Percentiles rank a stretch among this genome's conserved stretches.
Evolutionary conservation across 2,888 invertebrate genomes (phyloP).

Genomic region (Drosophila multiciliata): DNA sequence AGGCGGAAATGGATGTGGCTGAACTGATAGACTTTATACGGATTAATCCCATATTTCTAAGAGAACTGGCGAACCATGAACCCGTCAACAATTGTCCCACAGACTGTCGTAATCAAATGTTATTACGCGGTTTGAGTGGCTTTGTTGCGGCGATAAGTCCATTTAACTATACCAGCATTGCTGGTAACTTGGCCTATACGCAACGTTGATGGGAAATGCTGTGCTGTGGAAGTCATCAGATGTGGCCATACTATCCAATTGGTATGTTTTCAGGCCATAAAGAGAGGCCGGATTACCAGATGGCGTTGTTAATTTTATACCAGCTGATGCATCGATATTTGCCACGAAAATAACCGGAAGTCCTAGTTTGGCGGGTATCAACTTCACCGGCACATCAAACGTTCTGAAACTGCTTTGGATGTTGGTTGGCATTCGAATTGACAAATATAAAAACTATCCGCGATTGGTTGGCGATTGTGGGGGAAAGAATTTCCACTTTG

Average conservation of each 20-base stretch:
- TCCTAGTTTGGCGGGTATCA: constrained; percentile 94
- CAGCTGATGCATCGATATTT: constrained; percentile 96
- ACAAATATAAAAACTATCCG: constrained; percentile 93
- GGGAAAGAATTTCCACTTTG: constrained; percentile 99
- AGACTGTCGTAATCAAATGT: constrained; percentile 91
- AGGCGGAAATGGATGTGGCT: constrained; percentile 98
- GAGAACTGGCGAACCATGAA: constrained; percentile 93
- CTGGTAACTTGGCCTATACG: constrained; percentile 96
- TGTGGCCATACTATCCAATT: constrained; percentile 97
- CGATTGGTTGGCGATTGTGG: constrained; percentile 97
- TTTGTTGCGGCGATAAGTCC: constrained; percentile 99
- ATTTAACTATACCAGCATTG: constrained; percentile 99
- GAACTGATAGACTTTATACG: constrained; percentile 97
- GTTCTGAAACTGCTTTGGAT: constrained; percentile 96
- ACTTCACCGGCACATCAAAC: constrained; percentile 98
- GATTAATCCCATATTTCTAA: constrained; percentile 91
- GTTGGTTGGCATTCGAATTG: constrained; percentile 94
- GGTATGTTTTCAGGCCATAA: constrained; percentile 95
- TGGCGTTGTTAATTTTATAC: constrained; percentile 98
- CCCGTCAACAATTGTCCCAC: constrained; percentile 92
- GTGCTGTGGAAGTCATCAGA: constrained; percentile 99
- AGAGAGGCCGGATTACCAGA: constrained; percentile 97
- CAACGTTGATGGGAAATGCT: constrained; percentile 95
- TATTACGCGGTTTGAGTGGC: constrained; percentile 96
- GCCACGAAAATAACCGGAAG: constrained; percentile 93